Evolutionary conservation across 2,797 vertebrate species (phyloP), one percentile per base, ranked within the genome.

Genomic region (Gobio occitaniae): DNA sequence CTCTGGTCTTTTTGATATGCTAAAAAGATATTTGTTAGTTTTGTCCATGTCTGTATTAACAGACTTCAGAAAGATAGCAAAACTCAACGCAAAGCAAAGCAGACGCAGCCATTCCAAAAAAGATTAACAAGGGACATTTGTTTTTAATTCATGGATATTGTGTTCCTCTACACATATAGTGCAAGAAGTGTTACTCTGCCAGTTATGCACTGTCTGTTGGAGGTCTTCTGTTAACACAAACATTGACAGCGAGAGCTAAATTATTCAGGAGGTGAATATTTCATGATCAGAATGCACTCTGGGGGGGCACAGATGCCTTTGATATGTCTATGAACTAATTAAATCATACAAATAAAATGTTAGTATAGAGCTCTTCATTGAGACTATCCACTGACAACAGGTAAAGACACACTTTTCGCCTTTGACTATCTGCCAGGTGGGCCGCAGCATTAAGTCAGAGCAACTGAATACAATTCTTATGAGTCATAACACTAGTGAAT

Each of bases 201-300:
- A 83, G 70, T 88, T 83, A 86, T 25, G 36, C 29, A 6, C 38
- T 56, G 32, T 74, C 54, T 54, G 80, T 84, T 85, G 38, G 47
- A 84, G 82, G 85, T 84, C 80, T 86, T 90, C 90, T 89, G 86
- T 89, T 89, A 89, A 89, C 72, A 83, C 89, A 91, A 93, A 93
- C 90, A 91, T 82, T 87, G 89, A 89, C 91, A 88, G 85, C 89
- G 90, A 87, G 86, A 10, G 41, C 78, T 91, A 88, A 85, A 86
- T 91, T 91, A 92, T 93, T 95, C 87, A 78, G 72, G 82, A 84
- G 87, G 86, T 94, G 91, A 94, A 94, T 95, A 94, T 93, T 94
- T 94, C 61, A 94, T 92, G 75, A 90, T 90, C 90, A 89, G 89
- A 87, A 90, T 90, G 89, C 90, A 86, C 92, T 90, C 92, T 88